Evolutionary conservation across 2,888 invertebrate species (phyloP), one percentile per base, ranked within the genome.

Genomic region (Sinopyrophorus schimmeli): DNA sequence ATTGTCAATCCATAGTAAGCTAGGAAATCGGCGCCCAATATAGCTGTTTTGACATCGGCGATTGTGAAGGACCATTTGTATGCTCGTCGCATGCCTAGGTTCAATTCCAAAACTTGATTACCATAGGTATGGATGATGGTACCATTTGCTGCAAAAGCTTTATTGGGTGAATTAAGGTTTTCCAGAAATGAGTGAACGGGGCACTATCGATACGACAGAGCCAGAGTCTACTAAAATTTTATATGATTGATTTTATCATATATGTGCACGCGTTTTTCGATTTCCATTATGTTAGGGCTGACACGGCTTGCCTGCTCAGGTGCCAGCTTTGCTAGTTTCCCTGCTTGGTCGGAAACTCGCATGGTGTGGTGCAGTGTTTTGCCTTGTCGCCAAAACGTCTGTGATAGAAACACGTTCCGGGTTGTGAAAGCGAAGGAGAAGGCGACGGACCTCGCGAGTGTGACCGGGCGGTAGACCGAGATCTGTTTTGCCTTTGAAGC

Each of bases 11-110:
- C 46, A 23, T 24, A 54, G 35, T 52, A 23, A 6, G 14, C 11
- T 23, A 61, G 17, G 38, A 57, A 58, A 35, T 59, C 54, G 6
- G 51, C 48, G 5, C 55, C 59, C n/a, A 58, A 49, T 7, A 57
- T 58, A 5, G 57, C 37, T 15, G 32, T 39, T 3, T 24, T 20
- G 4, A 58, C 48, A 7, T 57, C 49, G 0, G 59, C 59, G 3
- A 60, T 34, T 3, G 55, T 7, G 24, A 60, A 60, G 3, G 31
- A 18, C 56, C 56, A 60, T 14, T 15, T 10, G 34, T 47, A 55
- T 5, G 28, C 12, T 6, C 53, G 43, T n/a, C 58, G 28, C 9
- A 59, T n/a, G 26, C 7, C 47, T 50, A 10, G 59, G 32, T 24
- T 56, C 38, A 24, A 56, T 9, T 7, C 9, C 5, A 16, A 43